Conservation (phyloP, 2,888 invertebrate species). For the Diaphora mendica region DNA sequence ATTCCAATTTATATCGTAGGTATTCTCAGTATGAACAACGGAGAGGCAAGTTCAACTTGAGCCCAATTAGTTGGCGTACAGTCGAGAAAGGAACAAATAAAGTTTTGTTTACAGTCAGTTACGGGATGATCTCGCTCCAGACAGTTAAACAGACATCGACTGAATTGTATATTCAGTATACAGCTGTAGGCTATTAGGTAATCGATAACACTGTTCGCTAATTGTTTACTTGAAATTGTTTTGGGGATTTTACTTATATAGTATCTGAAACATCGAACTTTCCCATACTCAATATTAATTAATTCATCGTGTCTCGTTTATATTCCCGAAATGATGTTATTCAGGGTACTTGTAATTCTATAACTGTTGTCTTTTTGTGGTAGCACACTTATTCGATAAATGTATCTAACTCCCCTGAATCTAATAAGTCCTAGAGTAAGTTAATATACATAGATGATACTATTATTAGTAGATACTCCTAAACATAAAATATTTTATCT, state of each 20-base stretch:
- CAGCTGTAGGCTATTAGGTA: slow-evolving; percentile 26
- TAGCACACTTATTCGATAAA: background rate
- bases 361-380: background rate
- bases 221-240: slow-evolving; percentile 13
- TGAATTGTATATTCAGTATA: slow-evolving; percentile 42
- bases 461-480: too few relatives aligned
- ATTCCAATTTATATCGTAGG: slow-evolving; percentile 22
- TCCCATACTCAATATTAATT: background rate
- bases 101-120: slow-evolving; percentile 50
- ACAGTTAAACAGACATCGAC: slow-evolving; percentile 53
- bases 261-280: background rate
- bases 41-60: slow-evolving; percentile 53
- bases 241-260: slow-evolving; percentile 1
- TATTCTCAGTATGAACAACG: slow-evolving; percentile 39
- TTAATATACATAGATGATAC: background rate
- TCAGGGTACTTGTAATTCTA: too few relatives aligned
- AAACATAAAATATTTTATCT: too few relatives aligned
- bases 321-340: too few relatives aligned
- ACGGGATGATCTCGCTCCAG: slow-evolving; percentile 54
- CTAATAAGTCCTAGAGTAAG: background rate
- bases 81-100: slow-evolving; percentile 61
- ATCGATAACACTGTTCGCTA: slow-evolving; percentile 24
- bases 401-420: too few relatives aligned
- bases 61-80: slow-evolving; percentile 59
- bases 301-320: too few relatives aligned